Evolutionary conservation across 2,113 vertebrate species (phyloP).

Genomic region (Amphiprion percula): DNA sequence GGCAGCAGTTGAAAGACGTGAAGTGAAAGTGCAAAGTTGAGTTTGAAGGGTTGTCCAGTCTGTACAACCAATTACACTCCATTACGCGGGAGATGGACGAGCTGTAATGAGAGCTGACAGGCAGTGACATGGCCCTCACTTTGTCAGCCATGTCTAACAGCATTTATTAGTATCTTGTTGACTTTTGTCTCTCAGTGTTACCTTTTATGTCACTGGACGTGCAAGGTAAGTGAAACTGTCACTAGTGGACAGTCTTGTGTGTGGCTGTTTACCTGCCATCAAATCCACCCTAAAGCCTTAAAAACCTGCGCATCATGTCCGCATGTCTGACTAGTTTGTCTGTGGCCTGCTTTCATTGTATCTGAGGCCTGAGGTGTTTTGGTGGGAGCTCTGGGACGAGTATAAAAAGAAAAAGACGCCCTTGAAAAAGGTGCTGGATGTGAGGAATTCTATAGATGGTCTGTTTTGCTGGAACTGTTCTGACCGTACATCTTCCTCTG

Average conservation of each 20-base stretch:
- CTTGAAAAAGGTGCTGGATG: conserved; percentile 33
- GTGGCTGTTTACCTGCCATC: conserved; percentile 50
- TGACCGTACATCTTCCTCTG: conserved; percentile 42
- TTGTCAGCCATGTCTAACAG: conserved; percentile 73
- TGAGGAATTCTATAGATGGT: conserved; percentile 8
- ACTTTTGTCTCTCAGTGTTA: conserved; percentile 76
- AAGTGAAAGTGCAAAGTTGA: conserved; percentile 32
- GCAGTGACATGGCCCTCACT: conserved; percentile 37
- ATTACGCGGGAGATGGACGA: conserved; percentile 38
- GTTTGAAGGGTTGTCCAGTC: conserved; percentile 25
- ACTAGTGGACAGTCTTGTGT: conserved; percentile 45
- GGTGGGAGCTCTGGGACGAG: conserved; percentile 38
- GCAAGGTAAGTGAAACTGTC: conserved; percentile 77
- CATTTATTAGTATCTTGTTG: conserved; percentile 70
- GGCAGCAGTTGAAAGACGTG: not conserved
- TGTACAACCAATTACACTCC: conserved; percentile 21
- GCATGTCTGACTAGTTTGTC: conserved; percentile 57
- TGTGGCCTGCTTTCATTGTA: conserved; percentile 64
- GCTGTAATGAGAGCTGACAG: conserved; percentile 62
- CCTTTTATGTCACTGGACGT: conserved; percentile 58
- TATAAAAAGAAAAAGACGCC: conserved; percentile 33
- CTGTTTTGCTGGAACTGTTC: conserved; percentile 15
- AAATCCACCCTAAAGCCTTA: conserved; percentile 38
- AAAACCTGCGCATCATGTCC: conserved; percentile 29
- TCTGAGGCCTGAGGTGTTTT: conserved; percentile 32